Evolutionary conservation across 2,113 vertebrate genomes (phyloP), one percentile per base, ranked within the genome.

Genomic region (Zeus faber): DNA sequence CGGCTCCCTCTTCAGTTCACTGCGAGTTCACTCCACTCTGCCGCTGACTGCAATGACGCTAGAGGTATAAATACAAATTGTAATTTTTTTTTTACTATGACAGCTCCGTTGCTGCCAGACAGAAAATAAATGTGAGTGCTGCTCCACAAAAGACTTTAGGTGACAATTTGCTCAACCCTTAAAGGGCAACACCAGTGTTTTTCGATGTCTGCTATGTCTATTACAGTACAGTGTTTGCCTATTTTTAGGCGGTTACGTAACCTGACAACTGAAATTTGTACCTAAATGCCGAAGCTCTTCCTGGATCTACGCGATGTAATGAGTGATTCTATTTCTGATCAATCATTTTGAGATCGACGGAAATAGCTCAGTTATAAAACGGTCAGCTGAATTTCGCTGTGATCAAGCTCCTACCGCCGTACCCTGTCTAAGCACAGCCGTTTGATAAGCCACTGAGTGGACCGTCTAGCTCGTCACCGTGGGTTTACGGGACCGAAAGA

Each of bases 1-100:
- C 64, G 69, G 59, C 76, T 49, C 69, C 76, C 76, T 49, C 69
- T 74, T 67, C 68, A 67, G 84, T 85, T 86, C 84, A 86, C 62
- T 58, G 24, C 27, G 72, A 77, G 84, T 85, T 86, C 82, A 86
- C 52, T 57, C 39, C 6, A 55, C 74, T 56, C 62, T 60, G 54
- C 78, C n/a, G 3, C 72, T 79, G 73, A 74, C 75, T 77, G 68
- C 73, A 82, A 71, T 70, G 67, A 74, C 25, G 72, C 63, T 29
- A 44, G 14, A 13, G 76, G 76, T 65, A 74, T 45, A 78, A 78
- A 80, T 79, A 78, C 66, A 72, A 80, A 83, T 84, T 51, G n/a
- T 41, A n/a, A n/a, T n/a, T n/a, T n/a, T n/a, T n/a, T n/a, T n/a
- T n/a, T 53, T 41, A 72, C 58, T 69, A 29, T 67, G 73, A 70